A percentile compares a stretch with the other conserved stretches of the same genome.
Evolutionary conservation across 2,888 invertebrate genomes (phyloP).

Genomic region (Cantharis lateralis): DNA sequence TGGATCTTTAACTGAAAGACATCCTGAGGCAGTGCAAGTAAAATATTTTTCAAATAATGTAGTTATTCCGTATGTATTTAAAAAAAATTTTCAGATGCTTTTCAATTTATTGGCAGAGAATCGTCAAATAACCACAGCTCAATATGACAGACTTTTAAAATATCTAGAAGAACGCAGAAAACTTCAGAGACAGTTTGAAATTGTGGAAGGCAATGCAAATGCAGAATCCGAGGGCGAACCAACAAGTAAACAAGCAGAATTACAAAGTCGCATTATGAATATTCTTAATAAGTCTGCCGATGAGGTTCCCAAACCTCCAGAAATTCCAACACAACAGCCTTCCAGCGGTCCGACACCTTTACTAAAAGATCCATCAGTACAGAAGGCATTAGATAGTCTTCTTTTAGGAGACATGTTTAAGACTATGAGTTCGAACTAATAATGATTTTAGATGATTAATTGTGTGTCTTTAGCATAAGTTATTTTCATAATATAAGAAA

Average conservation of each 20-base stretch:
- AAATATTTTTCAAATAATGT: not conserved
- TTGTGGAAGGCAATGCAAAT: conserved; percentile 69
- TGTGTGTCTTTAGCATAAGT: not conserved
- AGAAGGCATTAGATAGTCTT: conserved; percentile 77
- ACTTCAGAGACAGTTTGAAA: conserved; percentile 74
- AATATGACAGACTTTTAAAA: conserved; percentile 77
- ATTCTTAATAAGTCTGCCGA: conserved; percentile 66
- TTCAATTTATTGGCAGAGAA: conserved; percentile 84
- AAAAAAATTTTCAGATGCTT: conserved; percentile 55
- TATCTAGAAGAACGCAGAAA: conserved; percentile 76
- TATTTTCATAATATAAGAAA: not conserved
- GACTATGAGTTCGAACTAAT: conserved; percentile 50
- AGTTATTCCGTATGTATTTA: not conserved
- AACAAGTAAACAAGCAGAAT: conserved; percentile 67
- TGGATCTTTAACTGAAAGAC: conserved; percentile 54
- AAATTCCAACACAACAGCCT: conserved; percentile 40
- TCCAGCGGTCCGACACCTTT: conserved; percentile 53
- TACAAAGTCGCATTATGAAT: conserved; percentile 79
- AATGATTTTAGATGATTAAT: conserved; percentile 10
- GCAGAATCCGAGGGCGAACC: conserved; percentile 53
- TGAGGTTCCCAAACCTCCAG: conserved; percentile 47
- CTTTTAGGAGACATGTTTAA: conserved; percentile 64
- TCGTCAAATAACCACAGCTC: conserved; percentile 73
- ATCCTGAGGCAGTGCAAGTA: conserved; percentile 69
- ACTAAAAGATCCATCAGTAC: conserved; percentile 77